Evolutionary conservation across 2,113 vertebrate species (phyloP).

Genomic region (Dicerorhinus sumatrensis): DNA sequence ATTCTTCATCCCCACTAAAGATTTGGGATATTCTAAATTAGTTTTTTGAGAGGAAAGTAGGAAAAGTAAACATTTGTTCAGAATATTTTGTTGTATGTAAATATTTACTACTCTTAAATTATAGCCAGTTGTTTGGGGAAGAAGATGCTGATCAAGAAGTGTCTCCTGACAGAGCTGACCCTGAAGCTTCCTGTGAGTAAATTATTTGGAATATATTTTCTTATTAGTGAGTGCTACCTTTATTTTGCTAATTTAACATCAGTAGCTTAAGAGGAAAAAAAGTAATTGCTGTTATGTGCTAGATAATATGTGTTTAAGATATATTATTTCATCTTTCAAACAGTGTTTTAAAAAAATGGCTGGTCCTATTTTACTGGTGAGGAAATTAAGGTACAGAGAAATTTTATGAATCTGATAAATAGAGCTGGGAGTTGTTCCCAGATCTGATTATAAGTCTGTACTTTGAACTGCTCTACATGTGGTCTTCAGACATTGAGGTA

Average conservation of each 20-base stretch:
- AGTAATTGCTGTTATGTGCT: neutral
- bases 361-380: neutral
- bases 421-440: neutral
- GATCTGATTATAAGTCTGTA: neutral
- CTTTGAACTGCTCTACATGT: neutral
- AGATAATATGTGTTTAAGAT: neutral
- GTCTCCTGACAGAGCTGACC: conserved; percentile 98
- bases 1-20: neutral
- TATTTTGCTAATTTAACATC: conserved; percentile 25
- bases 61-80: neutral
- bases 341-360: neutral
- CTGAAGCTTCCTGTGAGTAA: conserved; percentile 97
- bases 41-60: neutral
- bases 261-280: neutral
- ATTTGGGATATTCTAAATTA: neutral
- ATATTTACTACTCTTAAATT: conserved; percentile 74
- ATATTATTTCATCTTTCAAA: conserved; percentile 39
- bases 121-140: conserved; percentile 97
- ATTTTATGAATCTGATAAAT: neutral
- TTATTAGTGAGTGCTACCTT: neutral
- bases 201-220: neutral
- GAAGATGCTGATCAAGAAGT: conserved; percentile 99
- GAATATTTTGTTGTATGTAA: conserved; percentile 42
- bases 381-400: neutral
- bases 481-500: conserved; percentile 1